phyloP scores from a whole-genome alignment of 2,888 invertebrate genomes.

The Mythimna pallens region DNA sequence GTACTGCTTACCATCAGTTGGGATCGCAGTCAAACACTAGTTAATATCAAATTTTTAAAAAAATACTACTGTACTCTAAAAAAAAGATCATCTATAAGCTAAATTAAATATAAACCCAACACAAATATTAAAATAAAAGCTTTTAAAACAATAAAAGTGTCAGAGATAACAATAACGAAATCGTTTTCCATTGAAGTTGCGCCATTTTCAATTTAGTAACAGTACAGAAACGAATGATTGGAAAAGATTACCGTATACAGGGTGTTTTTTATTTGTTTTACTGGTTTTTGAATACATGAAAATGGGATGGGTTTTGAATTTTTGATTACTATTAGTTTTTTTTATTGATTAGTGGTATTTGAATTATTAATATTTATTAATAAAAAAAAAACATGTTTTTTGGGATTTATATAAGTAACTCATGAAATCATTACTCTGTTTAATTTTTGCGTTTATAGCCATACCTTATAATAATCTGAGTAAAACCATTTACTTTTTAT shows the following conservation, averaged over 20 bases:
- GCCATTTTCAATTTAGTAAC: slow-evolving; percentile 71
- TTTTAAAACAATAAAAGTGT: slow-evolving; percentile 50
- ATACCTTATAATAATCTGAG: too few species aligned
- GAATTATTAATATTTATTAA: too few species aligned
- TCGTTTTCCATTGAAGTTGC: slow-evolving; percentile 70
- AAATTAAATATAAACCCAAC: slow-evolving; percentile 7
- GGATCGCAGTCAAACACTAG: too few species aligned
- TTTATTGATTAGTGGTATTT: not conserved
- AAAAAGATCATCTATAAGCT: not conserved
- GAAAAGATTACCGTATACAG: slow-evolving; percentile 69
- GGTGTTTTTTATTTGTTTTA: slow-evolving; percentile 43
- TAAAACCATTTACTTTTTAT: too few species aligned
- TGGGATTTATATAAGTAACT: too few species aligned
- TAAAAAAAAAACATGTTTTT: too few species aligned
- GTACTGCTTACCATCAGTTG: too few species aligned
- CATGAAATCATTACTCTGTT: too few species aligned
- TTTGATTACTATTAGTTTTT: slow-evolving; percentile 2
- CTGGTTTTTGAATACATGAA: slow-evolving; percentile 18
- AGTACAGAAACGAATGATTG: slow-evolving; percentile 66
- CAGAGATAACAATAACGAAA: slow-evolving; percentile 46
- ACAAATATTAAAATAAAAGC: slow-evolving; percentile 25
- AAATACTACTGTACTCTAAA: not conserved
- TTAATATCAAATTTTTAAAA: too few species aligned
- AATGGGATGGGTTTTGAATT: not conserved
- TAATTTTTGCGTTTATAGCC: too few species aligned